Evolutionary conservation across 2,797 vertebrate genomes (phyloP), one percentile per base, ranked within the genome.

Genomic region (Myotis vivesi): DNA sequence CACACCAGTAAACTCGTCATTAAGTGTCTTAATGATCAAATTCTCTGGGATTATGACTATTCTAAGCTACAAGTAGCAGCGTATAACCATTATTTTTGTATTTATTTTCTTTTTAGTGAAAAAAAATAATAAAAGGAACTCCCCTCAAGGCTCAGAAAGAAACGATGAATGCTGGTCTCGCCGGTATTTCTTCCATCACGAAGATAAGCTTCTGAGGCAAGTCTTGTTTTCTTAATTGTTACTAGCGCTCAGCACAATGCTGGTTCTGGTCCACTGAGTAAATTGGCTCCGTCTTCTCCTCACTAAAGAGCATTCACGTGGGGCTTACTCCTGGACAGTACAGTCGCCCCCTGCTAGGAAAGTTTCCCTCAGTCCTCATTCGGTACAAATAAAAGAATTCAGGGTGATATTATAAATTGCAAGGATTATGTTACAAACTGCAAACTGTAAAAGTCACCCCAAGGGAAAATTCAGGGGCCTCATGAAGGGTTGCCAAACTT

Each of bases 21-120:
- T 98, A 98, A 92, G 95, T 97, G 95, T 96, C 91, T 96, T 98
- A 98, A 98, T 97, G 94, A 98, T 98, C 92, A 98, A 97, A 97
- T 98, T 98, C 91, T 97, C 92, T 96, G 91, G 75, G 97, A 97
- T 97, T 97, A 98, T 96, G 97, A 95, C 96, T 98, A 95, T 97
- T 97, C 97, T 87, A 98, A 98, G 84, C 80, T 46, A 97, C 98
- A 97, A 98, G 97, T 97, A 98, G 97, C 94, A 96, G 92, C 96
- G 97, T 97, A 97, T 97, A 98, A 96, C 82, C 77, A 85, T 97
- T 97, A 92, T 97, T 95, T 94, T 97, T 97, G 8, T 66, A 44
- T 92, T 95, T 94, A 75, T 41, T 94, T 96, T 89, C 33, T 3
- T 68, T 82, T 33, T 83, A 88, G 49, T 66, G n/a, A 44, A 55